phyloP scores from a whole-genome alignment of 2,888 invertebrate species.

The Drosophila crucigera region DNA sequence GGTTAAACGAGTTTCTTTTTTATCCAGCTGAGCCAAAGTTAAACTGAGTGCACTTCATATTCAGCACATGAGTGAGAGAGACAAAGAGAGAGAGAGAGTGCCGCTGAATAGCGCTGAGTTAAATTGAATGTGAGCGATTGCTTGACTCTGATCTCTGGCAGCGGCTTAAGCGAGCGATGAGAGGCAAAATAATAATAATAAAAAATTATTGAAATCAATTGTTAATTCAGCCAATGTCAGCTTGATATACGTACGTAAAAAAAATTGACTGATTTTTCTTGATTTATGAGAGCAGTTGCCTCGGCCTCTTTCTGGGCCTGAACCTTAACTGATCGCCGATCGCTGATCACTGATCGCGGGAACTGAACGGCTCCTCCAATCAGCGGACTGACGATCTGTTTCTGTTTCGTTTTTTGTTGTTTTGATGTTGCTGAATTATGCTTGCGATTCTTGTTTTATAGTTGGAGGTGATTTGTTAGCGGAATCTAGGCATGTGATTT shows the following conservation, averaged over 20 bases:
- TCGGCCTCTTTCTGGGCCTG: conserved; percentile 9
- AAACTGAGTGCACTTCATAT: conserved; percentile 58
- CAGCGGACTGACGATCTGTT: conserved; percentile 45
- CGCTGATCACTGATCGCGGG: conserved; percentile 36
- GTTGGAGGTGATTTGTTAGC: conserved; percentile 56
- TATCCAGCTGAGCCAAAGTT: conserved; percentile 41
- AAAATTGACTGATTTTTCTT: conserved; percentile 80
- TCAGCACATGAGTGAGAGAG: conserved; percentile 54
- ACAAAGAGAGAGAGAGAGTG: conserved; percentile 11
- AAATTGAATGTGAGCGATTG: conserved; percentile 45
- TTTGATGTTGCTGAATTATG: conserved; percentile 47
- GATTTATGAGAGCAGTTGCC: conserved; percentile 73
- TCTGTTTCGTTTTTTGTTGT: conserved; percentile 27
- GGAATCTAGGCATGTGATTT: conserved; percentile 66
- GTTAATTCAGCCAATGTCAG: conserved; percentile 81
- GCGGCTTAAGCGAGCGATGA: conserved; percentile 52
- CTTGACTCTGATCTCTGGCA: conserved; percentile 35
- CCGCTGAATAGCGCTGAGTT: conserved; percentile 48
- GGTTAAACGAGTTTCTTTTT: conserved; percentile 78
- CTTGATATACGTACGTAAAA: conserved; percentile 67
- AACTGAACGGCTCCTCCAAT: conserved; percentile 58
- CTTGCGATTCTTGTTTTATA: conserved; percentile 20
- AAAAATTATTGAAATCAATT: conserved; percentile 82
- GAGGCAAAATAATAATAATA: conserved; percentile 69
- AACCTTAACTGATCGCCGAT: conserved; percentile 36